A percentile compares a stretch with the other conserved stretches of the same genome.
Conservation (phyloP, 1,140 invertebrate genomes). For the Heliconius congener region DNA sequence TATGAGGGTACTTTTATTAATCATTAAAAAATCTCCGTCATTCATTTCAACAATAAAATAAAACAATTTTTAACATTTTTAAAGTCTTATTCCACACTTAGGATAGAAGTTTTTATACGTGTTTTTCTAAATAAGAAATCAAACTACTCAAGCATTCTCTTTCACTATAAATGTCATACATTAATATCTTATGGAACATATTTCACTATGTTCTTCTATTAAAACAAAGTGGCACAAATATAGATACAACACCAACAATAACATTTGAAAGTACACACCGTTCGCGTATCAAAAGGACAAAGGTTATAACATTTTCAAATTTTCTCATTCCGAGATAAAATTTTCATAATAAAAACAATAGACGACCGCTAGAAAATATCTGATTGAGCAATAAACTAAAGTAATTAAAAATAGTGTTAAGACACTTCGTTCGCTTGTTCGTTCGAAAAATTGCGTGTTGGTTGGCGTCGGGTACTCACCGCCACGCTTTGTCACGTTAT, state of each 20-base stretch:
- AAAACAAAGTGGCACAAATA: neutral
- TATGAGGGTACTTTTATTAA: neutral
- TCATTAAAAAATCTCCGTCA: neutral
- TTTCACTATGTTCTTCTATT: neutral
- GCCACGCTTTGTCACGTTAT: no score
- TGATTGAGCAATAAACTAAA: neutral
- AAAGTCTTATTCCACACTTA: no score
- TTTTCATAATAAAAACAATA: neutral
- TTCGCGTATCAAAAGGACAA: neutral
- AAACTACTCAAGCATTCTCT: neutral
- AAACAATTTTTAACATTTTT: no score
- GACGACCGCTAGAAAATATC: neutral
- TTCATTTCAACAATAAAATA: no score
- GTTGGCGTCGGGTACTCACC: no score
- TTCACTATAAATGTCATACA: neutral
- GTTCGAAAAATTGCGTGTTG: no score
- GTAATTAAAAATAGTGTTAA: neutral
- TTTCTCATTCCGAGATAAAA: neutral
- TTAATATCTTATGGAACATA: neutral
- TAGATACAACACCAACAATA: neutral
- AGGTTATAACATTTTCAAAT: neutral
- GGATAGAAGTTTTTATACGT: no score
- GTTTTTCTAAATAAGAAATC: no score
- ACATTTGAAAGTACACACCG: neutral
- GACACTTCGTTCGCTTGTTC: neutral